phyloP scores from a whole-genome alignment of 2,797 vertebrate species.

The Eulemur albifrons region DNA sequence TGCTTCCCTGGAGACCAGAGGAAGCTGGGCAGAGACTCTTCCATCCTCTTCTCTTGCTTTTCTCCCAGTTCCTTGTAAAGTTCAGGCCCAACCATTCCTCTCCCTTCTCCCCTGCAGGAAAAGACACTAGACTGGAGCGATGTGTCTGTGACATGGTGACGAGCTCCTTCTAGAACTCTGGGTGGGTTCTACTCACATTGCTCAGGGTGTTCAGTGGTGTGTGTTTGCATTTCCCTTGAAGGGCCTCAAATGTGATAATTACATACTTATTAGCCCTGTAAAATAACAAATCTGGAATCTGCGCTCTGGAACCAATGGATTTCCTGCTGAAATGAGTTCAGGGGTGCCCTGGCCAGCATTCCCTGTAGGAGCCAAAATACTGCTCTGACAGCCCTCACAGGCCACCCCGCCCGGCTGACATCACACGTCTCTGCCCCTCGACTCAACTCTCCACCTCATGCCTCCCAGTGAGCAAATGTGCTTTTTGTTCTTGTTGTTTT shows the following conservation, averaged over 20 bases:
- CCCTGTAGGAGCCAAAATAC: neutral
- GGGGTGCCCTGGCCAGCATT: constrained; percentile 36
- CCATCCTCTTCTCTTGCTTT: neutral
- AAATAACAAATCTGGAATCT: constrained; percentile 62
- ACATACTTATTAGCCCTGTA: constrained; percentile 50
- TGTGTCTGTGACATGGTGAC: neutral
- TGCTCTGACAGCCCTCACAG: neutral
- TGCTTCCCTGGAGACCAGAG: neutral
- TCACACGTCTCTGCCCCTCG: neutral
- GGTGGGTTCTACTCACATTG: neutral
- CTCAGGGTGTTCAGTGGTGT: constrained; percentile 12
- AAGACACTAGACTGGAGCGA: neutral
- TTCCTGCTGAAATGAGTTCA: constrained; percentile 69
- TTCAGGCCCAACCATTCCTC: neutral
- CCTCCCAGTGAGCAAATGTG: neutral
- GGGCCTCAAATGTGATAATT: constrained; percentile 45
- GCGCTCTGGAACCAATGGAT: constrained; percentile 57
- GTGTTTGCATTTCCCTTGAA: neutral
- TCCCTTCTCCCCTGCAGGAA: neutral
- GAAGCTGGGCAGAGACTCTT: neutral
- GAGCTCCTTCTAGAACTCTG: neutral
- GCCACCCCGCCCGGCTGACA: accelerated
- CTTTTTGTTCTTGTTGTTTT: neutral
- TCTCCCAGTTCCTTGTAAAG: neutral
- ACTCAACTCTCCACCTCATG: neutral